Evolutionary conservation across 2,113 vertebrate species (phyloP).

Genomic region (Anoplopoma fimbria): DNA sequence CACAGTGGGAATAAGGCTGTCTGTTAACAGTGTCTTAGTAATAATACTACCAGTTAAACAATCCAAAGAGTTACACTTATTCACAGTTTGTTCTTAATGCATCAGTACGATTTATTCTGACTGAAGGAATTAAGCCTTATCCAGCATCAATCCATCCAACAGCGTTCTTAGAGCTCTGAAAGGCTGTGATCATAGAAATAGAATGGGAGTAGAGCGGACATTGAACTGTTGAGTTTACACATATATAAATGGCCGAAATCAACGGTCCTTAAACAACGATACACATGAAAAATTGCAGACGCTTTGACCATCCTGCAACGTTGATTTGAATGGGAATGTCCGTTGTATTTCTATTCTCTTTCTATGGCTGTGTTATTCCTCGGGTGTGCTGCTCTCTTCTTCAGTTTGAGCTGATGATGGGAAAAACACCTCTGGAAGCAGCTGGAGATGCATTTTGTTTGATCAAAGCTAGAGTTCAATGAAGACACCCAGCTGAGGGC

Average conservation of each 20-base stretch:
- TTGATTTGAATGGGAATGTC: not conserved
- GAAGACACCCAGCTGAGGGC: constrained; percentile 54
- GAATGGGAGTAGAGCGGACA: not conserved
- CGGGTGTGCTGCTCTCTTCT: constrained; percentile 45
- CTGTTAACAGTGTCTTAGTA: not conserved
- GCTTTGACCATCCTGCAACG: not conserved
- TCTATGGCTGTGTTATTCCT: constrained; percentile 45
- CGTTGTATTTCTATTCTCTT: not conserved
- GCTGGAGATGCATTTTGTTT: constrained; percentile 58
- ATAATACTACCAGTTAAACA: constrained; percentile 15
- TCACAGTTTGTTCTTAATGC: constrained; percentile 7
- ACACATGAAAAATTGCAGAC: not conserved
- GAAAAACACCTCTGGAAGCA: constrained; percentile 62
- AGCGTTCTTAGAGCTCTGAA: constrained; percentile 45
- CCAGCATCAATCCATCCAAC: constrained; percentile 28
- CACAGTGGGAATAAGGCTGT: constrained; percentile 43
- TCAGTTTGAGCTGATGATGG: constrained; percentile 58
- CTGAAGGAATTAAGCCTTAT: constrained; percentile 57
- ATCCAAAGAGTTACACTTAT: constrained; percentile 2
- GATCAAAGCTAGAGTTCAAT: constrained; percentile 61
- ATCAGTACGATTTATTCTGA: constrained; percentile 18
- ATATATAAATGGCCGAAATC: not conserved
- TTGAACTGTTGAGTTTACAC: too few relatives aligned
- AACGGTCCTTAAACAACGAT: not conserved
- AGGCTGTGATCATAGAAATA: constrained; percentile 36